phyloP scores from a whole-genome alignment of 2,888 invertebrate genomes.

The Papilio demoleus region DNA sequence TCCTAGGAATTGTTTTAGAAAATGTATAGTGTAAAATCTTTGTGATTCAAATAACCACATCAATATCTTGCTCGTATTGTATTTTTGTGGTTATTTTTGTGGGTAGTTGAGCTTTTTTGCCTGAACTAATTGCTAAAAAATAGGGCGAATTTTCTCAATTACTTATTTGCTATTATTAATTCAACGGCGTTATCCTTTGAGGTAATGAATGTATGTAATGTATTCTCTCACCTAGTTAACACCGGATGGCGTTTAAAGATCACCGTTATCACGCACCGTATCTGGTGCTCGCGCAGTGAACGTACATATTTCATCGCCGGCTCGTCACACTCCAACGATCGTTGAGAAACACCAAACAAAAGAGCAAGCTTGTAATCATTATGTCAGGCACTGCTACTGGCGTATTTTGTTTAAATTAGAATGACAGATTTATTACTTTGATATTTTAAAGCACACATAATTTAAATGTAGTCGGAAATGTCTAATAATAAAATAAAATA shows the following conservation, averaged over 20 bases:
- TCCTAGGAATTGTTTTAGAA: not conserved
- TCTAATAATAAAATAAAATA: not conserved
- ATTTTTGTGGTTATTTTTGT: not conserved
- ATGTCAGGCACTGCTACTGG: conserved; percentile 23
- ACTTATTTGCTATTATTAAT: not conserved
- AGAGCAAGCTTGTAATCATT: conserved; percentile 24
- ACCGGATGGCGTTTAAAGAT: conserved; percentile 19
- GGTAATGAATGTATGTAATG: not conserved
- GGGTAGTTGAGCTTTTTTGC: not conserved
- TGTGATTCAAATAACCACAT: not conserved
- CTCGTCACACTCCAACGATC: conserved; percentile 36
- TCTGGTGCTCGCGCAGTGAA: conserved; percentile 36
- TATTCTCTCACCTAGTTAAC: conserved; percentile 25
- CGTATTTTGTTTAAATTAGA: conserved; percentile 7
- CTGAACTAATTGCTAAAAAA: not conserved
- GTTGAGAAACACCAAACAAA: conserved; percentile 36
- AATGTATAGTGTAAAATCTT: not conserved
- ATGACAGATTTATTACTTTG: not conserved
- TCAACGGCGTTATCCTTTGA: not conserved
- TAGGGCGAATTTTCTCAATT: not conserved
- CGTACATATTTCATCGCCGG: conserved; percentile 36
- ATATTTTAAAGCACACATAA: conserved; percentile 2
- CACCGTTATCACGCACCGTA: conserved; percentile 34
- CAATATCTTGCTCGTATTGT: not conserved
- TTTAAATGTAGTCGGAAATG: not conserved